Evolutionary conservation across 2,113 vertebrate species (phyloP).

Genomic region (Cettia cetti): DNA sequence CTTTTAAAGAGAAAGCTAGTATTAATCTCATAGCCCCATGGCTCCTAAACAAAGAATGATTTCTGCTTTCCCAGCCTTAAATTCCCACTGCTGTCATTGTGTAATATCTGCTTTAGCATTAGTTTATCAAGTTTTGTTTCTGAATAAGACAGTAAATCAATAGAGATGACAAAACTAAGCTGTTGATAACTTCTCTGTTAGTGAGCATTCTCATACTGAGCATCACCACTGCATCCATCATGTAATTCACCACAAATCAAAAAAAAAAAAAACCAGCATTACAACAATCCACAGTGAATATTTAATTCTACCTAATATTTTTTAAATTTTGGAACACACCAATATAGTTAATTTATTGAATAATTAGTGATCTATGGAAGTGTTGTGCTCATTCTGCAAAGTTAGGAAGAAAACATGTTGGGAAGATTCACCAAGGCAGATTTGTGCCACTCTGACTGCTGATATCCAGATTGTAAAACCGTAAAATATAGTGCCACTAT

Average conservation of each 20-base stretch:
- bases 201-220: background rate
- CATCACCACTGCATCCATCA: background rate
- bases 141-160: slow-evolving; percentile 52
- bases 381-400: background rate
- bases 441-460: background rate
- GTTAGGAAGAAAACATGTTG: rapidly evolving
- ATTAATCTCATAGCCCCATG: background rate
- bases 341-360: background rate
- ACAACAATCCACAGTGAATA: background rate
- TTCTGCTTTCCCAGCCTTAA: background rate
- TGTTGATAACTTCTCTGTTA: background rate
- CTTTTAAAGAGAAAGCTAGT: background rate
- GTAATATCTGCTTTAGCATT: background rate
- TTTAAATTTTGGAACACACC: background rate
- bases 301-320: background rate
- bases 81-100: background rate
- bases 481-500: background rate
- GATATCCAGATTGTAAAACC: background rate
- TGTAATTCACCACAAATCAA: background rate
- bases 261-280: background rate
- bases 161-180: slow-evolving; percentile 25
- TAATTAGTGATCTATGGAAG: background rate
- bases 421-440: background rate
- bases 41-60: background rate
- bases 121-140: slow-evolving; percentile 1